Conservation (phyloP, 1,140 invertebrate species). For the Fopius arisanus region DNA sequence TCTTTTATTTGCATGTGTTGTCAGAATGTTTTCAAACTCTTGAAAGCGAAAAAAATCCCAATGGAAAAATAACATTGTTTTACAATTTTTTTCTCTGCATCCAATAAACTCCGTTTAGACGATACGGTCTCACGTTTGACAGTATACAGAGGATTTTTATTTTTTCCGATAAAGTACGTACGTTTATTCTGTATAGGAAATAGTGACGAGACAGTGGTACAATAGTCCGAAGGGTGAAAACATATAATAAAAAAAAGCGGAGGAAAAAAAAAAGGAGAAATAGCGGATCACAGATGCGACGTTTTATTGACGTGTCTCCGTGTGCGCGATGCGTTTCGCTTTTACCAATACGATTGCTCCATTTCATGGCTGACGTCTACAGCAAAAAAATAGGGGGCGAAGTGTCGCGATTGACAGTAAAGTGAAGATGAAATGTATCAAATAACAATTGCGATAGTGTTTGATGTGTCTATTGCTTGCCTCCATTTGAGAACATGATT, state of each 20-base stretch:
- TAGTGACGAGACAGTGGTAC: slow-evolving; percentile 2
- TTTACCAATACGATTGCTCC: not conserved
- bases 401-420: not conserved
- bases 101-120: slow-evolving; percentile 1
- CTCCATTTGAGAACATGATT: too few species aligned
- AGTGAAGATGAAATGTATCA: not conserved
- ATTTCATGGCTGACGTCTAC: not conserved
- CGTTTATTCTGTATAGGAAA: slow-evolving; percentile 5
- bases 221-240: not conserved
- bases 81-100: not conserved
- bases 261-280: slow-evolving; percentile 1
- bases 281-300: not conserved
- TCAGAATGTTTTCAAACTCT: too few species aligned
- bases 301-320: not conserved
- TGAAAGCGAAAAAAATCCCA: too few species aligned
- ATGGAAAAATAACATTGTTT: too few species aligned
- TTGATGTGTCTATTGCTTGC: not conserved
- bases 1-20: too few species aligned
- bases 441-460: not conserved
- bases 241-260: not conserved
- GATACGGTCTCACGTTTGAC: not conserved
- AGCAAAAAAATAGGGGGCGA: not conserved
- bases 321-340: not conserved
- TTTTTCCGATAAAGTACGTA: not conserved
- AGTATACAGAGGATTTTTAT: not conserved